Evolutionary conservation across 1,140 invertebrate genomes (phyloP).

Genomic region (Hermetia illucens): DNA sequence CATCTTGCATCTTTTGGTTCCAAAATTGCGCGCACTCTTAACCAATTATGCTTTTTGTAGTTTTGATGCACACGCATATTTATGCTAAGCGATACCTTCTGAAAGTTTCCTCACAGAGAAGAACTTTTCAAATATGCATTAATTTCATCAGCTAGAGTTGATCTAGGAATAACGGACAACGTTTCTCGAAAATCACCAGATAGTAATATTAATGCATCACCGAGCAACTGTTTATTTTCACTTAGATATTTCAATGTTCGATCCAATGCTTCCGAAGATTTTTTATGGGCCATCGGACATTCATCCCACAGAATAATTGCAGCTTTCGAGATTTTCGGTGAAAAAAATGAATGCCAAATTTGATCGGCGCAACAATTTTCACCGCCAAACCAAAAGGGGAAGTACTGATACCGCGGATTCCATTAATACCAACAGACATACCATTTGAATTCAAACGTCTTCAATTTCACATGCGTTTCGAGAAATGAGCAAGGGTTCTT

Average conservation of each 20-base stretch:
- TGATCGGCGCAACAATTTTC: too few relatives aligned
- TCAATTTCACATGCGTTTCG: too few relatives aligned
- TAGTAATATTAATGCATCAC: conserved; percentile 15
- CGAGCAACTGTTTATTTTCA: conserved; percentile 13
- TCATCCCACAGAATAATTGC: conserved; percentile 25
- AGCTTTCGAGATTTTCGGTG: too few relatives aligned
- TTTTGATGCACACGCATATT: too few relatives aligned
- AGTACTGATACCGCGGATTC: too few relatives aligned
- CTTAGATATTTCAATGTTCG: conserved; percentile 25
- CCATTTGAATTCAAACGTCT: too few relatives aligned
- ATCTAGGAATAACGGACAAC: conserved; percentile 10
- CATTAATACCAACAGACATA: too few relatives aligned
- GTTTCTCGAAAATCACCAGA: conserved; percentile 16
- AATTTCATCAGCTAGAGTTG: conserved; percentile 9
- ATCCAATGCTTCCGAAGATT: conserved; percentile 28
- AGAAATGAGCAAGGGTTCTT: too few relatives aligned
- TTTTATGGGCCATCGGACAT: conserved; percentile 29
- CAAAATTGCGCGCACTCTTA: conserved; percentile 18
- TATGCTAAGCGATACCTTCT: too few relatives aligned
- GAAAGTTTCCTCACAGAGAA: conserved; percentile 3
- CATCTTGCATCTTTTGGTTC: conserved; percentile 21
- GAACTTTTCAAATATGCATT: conserved; percentile 8
- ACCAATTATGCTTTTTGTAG: conserved; percentile 23
- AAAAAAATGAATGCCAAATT: too few relatives aligned
- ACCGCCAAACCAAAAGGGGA: too few relatives aligned